Evolutionary conservation across 2,113 vertebrate genomes (phyloP).

Genomic region (Globicephala melas): DNA sequence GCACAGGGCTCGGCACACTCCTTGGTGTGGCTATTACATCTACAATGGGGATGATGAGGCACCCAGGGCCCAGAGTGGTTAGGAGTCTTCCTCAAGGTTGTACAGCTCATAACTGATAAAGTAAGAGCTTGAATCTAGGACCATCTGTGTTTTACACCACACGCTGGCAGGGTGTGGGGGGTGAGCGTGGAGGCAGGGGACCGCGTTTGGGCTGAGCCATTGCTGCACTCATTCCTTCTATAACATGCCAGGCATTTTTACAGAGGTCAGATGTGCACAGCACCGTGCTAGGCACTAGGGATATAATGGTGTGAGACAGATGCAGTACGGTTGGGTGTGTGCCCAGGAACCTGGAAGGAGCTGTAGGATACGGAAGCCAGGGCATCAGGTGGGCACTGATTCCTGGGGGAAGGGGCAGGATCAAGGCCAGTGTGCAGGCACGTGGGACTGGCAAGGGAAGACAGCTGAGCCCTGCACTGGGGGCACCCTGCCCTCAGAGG

Average conservation of each 20-base stretch:
- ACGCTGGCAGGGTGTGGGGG: neutral
- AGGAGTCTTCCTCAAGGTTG: neutral
- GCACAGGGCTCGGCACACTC: neutral
- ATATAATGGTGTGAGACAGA: neutral
- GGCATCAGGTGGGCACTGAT: constrained; percentile 13
- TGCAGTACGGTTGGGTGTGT: neutral
- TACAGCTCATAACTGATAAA: neutral
- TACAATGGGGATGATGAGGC: neutral
- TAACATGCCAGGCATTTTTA: neutral
- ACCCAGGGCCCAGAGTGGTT: neutral
- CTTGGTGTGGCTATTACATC: neutral
- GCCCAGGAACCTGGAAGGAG: neutral
- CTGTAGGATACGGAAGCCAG: neutral
- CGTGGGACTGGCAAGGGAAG: neutral
- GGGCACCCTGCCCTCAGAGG: neutral
- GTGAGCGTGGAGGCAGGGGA: neutral
- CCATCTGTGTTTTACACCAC: neutral
- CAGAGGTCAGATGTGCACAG: neutral
- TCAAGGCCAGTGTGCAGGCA: fast-evolving
- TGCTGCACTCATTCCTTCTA: neutral
- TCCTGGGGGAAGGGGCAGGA: neutral
- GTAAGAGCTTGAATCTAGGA: neutral
- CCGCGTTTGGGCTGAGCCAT: neutral
- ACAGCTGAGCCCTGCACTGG: neutral
- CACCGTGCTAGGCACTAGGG: neutral